Evolutionary conservation across 2,113 vertebrate species (phyloP).

Genomic region (Cinclus cinclus): DNA sequence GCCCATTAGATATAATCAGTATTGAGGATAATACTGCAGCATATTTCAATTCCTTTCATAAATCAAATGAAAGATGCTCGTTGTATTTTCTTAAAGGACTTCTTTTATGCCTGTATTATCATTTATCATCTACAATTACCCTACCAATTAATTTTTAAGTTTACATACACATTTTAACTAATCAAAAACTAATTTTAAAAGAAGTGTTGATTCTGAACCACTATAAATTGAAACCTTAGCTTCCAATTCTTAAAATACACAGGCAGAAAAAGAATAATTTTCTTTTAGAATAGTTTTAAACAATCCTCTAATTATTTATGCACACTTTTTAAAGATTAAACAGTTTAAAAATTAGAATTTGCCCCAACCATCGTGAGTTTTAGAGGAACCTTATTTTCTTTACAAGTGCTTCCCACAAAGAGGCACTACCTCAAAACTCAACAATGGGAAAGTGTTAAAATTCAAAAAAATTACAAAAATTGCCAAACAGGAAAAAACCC

Average conservation of each 20-base stretch:
- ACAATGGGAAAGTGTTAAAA: neutral
- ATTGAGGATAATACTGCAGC: neutral
- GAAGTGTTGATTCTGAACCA: neutral
- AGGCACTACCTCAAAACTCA: neutral
- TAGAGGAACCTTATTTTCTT: neutral
- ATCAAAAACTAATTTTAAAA: neutral
- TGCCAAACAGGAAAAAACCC: neutral
- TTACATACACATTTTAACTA: neutral
- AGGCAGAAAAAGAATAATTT: neutral
- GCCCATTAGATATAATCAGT: neutral
- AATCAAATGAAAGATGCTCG: neutral
- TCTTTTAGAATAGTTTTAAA: neutral
- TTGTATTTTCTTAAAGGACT: neutral
- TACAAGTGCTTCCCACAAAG: neutral
- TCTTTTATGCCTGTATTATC: neutral
- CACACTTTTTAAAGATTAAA: neutral
- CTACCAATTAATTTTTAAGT: neutral
- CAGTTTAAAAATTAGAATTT: neutral
- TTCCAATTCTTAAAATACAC: neutral
- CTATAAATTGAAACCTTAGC: neutral
- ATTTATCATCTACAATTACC: neutral
- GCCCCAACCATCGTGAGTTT: neutral
- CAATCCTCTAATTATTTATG: fast-evolving
- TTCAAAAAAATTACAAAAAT: neutral
- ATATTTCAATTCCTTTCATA: slow-evolving; percentile 11